phyloP scores from a whole-genome alignment of 2,797 vertebrate species.

The Leucoraja ocellata region DNA sequence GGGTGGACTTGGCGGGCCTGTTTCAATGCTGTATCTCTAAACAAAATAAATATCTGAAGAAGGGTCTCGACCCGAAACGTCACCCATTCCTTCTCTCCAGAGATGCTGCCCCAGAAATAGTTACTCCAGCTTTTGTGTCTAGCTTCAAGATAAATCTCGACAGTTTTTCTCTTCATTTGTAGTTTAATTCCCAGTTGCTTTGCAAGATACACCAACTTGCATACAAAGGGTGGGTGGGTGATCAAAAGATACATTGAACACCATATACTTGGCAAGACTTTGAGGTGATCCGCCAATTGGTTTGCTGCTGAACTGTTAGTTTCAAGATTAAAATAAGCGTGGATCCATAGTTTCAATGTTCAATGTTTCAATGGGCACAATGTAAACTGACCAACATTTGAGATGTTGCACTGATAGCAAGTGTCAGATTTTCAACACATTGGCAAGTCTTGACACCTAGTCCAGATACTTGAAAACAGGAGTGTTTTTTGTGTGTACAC shows the following conservation, averaged over 20 bases:
- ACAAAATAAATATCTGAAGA: no score
- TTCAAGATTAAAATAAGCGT: not conserved
- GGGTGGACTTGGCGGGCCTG: no score
- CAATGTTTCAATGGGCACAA: not conserved
- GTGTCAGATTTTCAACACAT: not conserved
- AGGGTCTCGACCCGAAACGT: no score
- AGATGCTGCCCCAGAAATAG: no score
- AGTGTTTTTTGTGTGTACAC: no score
- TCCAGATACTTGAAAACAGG: not conserved
- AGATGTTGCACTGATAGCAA: not conserved
- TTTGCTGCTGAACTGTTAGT: not conserved
- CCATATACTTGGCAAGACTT: not conserved
- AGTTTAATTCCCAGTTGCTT: not conserved
- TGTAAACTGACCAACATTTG: not conserved
- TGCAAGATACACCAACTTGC: not conserved
- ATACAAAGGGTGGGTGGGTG: not conserved
- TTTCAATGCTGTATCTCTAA: no score
- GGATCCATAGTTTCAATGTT: not conserved
- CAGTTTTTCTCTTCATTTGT: no score
- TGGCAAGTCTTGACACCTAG: not conserved
- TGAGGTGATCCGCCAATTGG: not conserved
- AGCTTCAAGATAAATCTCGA: no score
- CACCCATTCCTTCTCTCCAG: no score
- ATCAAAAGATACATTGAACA: conserved; percentile 26
- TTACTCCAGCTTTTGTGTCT: no score